Base-by-base conservation (phyloP, 1,140 invertebrate genomes). In the Trichogramma pretiosum region DNA sequence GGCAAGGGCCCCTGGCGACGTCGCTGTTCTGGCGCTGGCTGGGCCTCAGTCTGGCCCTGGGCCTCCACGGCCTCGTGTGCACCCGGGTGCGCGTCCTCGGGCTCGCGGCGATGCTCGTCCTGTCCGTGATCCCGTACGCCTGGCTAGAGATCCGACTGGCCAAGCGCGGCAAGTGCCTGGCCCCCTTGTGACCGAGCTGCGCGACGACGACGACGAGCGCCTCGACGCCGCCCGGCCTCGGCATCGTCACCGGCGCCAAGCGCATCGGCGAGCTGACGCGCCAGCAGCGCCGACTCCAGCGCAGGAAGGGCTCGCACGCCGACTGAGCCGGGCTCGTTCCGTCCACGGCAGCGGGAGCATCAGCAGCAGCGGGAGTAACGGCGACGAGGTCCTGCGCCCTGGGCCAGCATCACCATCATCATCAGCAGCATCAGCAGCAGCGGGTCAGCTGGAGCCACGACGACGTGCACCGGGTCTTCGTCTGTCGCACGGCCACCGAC, bases 1-100 rank as follows among this genome's bases (percentile, higher is more conserved):
- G 73, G 72, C 68, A 74, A 46, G 70, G 63, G 8, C 70, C 73
- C 5, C 42, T 75, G 35, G 67, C 72, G 9, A 70, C 69, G 3
- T 72, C 71, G 17, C 63, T 72, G 13, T 72, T 74, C 45, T 74
- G 72, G 62, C 65, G 68, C 21, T 74, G 65, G 57, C 45, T 69
- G 5, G 74, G 74, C 14, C 53, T 74, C 7, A 55, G 70, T 0
- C 40, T 74, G 3, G 66, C 70, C 7, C 67, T 76, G 11, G 66
- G 65, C 1, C 45, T 73, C 1, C 73, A 75, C 39, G 68, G 67
- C 17, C 50, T 61, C 14, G 59, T 74, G 7, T 76, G 74, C 53
- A 74, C 70, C 11, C 58, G 61, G 13, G 36, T 67, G 11, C 64
- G 74, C 17, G 63, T 76, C 4, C 63, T 74, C 9, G 66, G 64